Evolutionary conservation across 2,888 invertebrate species (phyloP).

Genomic region (Noctuana brunneofusca): DNA sequence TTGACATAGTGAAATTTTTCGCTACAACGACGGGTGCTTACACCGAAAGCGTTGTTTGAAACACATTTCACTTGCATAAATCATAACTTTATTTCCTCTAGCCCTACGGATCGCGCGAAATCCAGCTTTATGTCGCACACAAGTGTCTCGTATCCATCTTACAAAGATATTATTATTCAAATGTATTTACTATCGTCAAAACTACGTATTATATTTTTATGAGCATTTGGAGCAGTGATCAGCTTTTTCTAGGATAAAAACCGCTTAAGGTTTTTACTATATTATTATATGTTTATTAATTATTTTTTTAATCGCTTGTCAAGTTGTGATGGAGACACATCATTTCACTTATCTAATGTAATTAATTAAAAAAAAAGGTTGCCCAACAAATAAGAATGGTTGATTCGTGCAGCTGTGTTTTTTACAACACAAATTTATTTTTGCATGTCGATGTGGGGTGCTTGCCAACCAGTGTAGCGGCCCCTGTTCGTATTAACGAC

Average conservation of each 20-base stretch:
- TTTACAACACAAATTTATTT: not conserved
- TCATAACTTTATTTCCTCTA: constrained; percentile 67
- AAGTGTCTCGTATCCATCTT: constrained; percentile 41
- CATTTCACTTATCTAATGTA: too few species aligned
- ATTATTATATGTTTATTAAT: not conserved
- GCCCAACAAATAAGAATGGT: not conserved
- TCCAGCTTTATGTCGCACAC: constrained; percentile 46
- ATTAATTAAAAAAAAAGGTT: too few species aligned
- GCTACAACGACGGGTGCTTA: constrained; percentile 45
- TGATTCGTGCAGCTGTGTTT: not conserved
- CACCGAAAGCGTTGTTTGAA: constrained; percentile 51
- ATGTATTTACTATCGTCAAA: constrained; percentile 35
- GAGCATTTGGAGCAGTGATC: constrained; percentile 29
- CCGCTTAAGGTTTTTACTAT: not conserved
- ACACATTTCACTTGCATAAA: constrained; percentile 67
- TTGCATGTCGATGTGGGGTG: not conserved
- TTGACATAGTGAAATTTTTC: constrained; percentile 49
- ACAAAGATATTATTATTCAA: constrained; percentile 35
- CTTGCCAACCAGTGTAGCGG: not conserved
- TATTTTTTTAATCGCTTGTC: too few species aligned
- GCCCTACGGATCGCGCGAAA: constrained; percentile 46
- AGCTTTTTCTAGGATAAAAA: constrained; percentile 9
- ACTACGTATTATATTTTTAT: constrained; percentile 32
- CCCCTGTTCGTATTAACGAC: constrained; percentile 46
- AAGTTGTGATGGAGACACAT: too few species aligned